These are phyloP conservation scores for Xyrauchen texanus DNA, from an alignment of 2,113 vertebrate species.

Conservation along the genomic window DNA sequence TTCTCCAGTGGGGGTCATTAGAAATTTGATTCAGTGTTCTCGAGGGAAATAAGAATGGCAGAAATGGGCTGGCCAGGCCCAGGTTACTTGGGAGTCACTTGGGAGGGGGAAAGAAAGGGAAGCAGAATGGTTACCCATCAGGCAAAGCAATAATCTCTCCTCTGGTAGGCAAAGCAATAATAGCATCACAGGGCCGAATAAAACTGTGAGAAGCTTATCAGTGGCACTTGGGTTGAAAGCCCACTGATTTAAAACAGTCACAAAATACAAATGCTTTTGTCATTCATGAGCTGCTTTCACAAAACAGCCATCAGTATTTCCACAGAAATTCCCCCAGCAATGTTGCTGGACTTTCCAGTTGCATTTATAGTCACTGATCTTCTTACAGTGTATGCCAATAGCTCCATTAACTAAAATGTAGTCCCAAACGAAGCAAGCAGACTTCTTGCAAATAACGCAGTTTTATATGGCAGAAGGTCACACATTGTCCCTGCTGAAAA, in stretches of 20 bases:
- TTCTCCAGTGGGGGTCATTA: conserved; percentile 57
- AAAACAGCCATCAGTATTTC: too few species aligned
- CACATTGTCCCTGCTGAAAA: too few species aligned
- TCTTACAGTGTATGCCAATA: background rate
- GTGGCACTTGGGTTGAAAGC: background rate
- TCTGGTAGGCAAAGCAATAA: conserved; percentile 51
- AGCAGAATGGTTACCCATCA: conserved; percentile 48
- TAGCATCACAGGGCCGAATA: conserved; percentile 36
- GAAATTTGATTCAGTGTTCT: conserved; percentile 60
- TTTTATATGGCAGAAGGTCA: background rate
- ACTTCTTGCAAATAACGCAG: background rate
- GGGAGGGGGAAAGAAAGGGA: conserved; percentile 11
- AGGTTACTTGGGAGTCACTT: conserved; percentile 42
- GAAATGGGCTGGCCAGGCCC: conserved; percentile 20
- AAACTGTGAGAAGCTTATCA: conserved; percentile 36
- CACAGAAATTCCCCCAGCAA: conserved; percentile 5
- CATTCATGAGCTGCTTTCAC: conserved; percentile 32
- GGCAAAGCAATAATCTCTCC: conserved; percentile 59
- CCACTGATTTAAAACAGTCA: too few species aligned
- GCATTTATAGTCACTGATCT: too few species aligned
- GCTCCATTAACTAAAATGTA: background rate
- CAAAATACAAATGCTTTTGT: conserved; percentile 31
- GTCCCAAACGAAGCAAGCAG: background rate
- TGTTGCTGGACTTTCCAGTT: background rate
- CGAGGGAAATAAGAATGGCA: conserved; percentile 48